Percentiles rank a stretch among this genome's conserved stretches.
phyloP scores from a whole-genome alignment of 2,797 vertebrate genomes.

The Chaetodon trifasciatus region DNA sequence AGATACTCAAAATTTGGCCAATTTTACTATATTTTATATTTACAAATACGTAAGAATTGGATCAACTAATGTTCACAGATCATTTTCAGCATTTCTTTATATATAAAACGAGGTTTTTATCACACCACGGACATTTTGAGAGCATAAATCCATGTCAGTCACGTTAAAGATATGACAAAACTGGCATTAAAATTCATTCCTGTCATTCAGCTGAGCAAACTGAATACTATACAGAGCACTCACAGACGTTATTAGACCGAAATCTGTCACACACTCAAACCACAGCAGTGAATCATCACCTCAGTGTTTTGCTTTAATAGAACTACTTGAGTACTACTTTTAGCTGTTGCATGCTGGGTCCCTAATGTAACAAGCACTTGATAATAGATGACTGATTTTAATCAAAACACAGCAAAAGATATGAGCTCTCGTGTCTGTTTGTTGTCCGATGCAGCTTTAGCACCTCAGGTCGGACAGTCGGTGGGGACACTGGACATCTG shows the following conservation, averaged over 20 bases:
- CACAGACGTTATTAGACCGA: background rate
- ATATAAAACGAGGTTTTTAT: conserved; percentile 24
- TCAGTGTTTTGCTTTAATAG: background rate
- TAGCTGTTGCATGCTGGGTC: background rate
- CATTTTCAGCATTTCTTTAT: conserved; percentile 12
- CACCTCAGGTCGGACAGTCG: background rate
- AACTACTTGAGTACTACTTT: background rate
- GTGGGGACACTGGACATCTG: background rate
- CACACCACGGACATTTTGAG: background rate
- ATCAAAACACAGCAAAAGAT: background rate
- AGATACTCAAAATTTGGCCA: background rate
- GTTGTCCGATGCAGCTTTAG: background rate
- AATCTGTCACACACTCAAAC: background rate
- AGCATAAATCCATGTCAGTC: conserved; percentile 22
- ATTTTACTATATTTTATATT: background rate
- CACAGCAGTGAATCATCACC: background rate
- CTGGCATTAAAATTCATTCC: conserved; percentile 10
- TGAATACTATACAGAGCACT: background rate
- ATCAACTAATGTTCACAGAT: conserved; percentile 7
- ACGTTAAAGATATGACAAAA: conserved; percentile 15
- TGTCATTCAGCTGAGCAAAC: conserved; percentile 4
- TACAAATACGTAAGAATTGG: background rate
- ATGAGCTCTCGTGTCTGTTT: background rate
- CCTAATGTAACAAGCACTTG: background rate
- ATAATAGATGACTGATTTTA: background rate